Evolutionary conservation across 2,797 vertebrate species (phyloP).

Genomic region (Megalops cyprinoides): DNA sequence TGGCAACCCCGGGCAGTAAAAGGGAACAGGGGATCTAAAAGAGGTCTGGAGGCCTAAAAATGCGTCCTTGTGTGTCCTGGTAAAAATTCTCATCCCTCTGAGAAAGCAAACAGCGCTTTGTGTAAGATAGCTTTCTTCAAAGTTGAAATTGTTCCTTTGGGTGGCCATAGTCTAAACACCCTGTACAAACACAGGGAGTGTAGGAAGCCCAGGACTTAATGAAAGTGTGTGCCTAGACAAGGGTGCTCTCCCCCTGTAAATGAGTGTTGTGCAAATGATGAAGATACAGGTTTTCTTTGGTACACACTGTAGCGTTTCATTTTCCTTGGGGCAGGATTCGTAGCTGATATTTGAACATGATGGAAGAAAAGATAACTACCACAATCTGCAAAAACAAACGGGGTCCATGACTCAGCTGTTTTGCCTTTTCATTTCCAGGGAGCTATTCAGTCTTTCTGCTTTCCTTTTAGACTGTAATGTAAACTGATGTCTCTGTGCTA

Average conservation of each 20-base stretch:
- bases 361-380: not conserved
- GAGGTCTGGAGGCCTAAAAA: constrained; percentile 14
- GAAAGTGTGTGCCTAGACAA: constrained; percentile 10
- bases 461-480: not conserved
- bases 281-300: not conserved
- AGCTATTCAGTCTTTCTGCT: not conserved
- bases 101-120: constrained; percentile 42
- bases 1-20: constrained; percentile 25
- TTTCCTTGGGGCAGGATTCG: not conserved
- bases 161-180: not conserved
- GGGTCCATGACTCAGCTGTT: not conserved
- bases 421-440: not conserved
- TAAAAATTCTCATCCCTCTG: constrained; percentile 34
- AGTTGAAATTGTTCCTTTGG: constrained; percentile 11
- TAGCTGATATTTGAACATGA: not conserved
- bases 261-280: not conserved
- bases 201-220: not conserved
- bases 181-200: not conserved
- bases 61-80: constrained; percentile 27
- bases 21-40: constrained; percentile 29
- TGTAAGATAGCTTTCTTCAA: constrained; percentile 4
- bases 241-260: not conserved
- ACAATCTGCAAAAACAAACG: constrained; percentile 2
- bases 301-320: not conserved
- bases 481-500: not conserved